phyloP scores from a whole-genome alignment of 2,888 invertebrate genomes.

The Lamellibrachia columna region DNA sequence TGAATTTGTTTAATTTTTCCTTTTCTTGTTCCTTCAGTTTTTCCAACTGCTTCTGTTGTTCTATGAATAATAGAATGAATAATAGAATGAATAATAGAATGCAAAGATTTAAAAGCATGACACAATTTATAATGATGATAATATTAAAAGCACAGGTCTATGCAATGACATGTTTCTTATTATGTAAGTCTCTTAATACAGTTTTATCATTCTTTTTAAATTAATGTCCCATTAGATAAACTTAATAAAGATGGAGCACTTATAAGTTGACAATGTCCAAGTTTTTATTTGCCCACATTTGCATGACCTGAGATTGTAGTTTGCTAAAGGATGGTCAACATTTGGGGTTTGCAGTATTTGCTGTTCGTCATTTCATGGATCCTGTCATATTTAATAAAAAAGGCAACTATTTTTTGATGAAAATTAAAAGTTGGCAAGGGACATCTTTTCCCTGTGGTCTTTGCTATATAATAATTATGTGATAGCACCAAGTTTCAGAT shows the following conservation, averaged over 20 bases:
- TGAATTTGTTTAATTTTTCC: slow-evolving; percentile 72
- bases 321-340: no score
- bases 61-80: slow-evolving; percentile 64
- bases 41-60: slow-evolving; percentile 73
- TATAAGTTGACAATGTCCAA: no score
- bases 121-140: not conserved
- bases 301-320: no score
- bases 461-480: no score
- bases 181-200: slow-evolving; percentile 25
- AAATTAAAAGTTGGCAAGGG: no score
- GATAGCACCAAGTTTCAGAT: no score
- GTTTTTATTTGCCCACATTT: no score
- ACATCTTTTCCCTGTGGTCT: no score
- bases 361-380: no score
- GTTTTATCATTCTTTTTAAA: not conserved
- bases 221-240: not conserved
- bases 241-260: not conserved
- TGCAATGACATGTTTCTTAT: slow-evolving; percentile 32
- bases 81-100: slow-evolving; percentile 41
- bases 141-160: slow-evolving; percentile 17
- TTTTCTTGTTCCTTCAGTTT: slow-evolving; percentile 74
- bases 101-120: not conserved
- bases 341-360: no score
- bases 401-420: no score
- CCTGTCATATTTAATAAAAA: no score